Conservation (phyloP, 2,888 invertebrate species). For the Stegophylla sp. region DNA sequence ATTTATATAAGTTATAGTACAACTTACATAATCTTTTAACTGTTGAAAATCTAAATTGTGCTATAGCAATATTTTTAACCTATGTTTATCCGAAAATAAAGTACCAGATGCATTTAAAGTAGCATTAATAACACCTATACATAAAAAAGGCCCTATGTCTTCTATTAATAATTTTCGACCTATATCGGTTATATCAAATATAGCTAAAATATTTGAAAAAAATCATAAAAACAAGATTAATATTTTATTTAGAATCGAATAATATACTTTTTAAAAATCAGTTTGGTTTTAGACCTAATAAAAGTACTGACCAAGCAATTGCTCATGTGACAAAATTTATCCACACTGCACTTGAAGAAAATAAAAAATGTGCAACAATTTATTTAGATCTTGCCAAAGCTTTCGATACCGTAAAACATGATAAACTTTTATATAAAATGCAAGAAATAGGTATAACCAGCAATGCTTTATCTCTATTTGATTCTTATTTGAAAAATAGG, state of each 20-base stretch:
- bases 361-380: slow-evolving; percentile 1
- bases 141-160: slow-evolving; percentile 24
- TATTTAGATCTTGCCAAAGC: neutral
- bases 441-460: neutral
- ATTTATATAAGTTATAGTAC: too few species aligned
- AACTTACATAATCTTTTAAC: too few species aligned
- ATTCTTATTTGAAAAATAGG: neutral
- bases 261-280: neutral
- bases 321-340: neutral
- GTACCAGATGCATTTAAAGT: slow-evolving; percentile 12
- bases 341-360: neutral
- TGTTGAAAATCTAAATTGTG: too few species aligned
- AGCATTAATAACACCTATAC: slow-evolving; percentile 3
- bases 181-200: neutral
- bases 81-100: slow-evolving; percentile 15
- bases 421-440: neutral
- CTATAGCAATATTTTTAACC: too few species aligned
- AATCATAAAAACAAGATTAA: neutral
- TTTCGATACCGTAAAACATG: too few species aligned
- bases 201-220: slow-evolving; percentile 24
- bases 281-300: neutral
- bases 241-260: neutral
- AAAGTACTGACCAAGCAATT: neutral
- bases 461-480: neutral
- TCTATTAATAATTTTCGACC: neutral